A percentile compares a stretch with the other conserved stretches of the same genome.
Conservation (phyloP, 2,797 vertebrate genomes). For the Phataginus tricuspis region DNA sequence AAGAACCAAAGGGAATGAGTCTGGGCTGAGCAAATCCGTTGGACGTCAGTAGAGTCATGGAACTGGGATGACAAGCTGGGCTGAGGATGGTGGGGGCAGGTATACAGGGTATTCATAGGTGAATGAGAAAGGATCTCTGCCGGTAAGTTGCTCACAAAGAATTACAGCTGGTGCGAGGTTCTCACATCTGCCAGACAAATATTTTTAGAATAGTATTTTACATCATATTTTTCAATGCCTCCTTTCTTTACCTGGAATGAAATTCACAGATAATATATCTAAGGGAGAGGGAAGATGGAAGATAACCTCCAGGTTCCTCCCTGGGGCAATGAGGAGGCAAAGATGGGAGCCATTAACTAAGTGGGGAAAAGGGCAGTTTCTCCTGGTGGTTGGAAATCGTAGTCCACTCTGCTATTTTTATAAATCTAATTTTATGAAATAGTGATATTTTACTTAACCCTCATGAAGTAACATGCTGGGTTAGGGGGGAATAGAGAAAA, state of each 20-base stretch:
- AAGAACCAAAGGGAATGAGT: too few relatives aligned
- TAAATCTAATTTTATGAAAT: slow-evolving; percentile 6
- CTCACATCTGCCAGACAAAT: not conserved
- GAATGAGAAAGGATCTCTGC: not conserved
- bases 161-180: not conserved
- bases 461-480: not conserved
- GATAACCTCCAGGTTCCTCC: not conserved
- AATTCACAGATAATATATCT: not conserved
- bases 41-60: not conserved
- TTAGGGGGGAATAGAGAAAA: not conserved
- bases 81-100: too few relatives aligned
- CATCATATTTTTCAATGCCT: not conserved
- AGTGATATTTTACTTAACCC: not conserved
- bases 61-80: not conserved
- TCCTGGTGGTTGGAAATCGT: not conserved
- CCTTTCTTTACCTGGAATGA: not conserved
- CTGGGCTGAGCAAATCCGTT: not conserved
- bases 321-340: not conserved
- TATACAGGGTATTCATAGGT: not conserved
- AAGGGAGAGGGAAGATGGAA: not conserved
- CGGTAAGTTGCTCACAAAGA: not conserved
- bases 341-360: not conserved
- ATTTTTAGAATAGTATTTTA: not conserved
- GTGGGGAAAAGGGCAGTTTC: not conserved
- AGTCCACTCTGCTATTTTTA: not conserved